Percentiles rank a stretch among this genome's conserved stretches.
phyloP scores from a whole-genome alignment of 2,113 vertebrate genomes.

The Percina caprodes region DNA sequence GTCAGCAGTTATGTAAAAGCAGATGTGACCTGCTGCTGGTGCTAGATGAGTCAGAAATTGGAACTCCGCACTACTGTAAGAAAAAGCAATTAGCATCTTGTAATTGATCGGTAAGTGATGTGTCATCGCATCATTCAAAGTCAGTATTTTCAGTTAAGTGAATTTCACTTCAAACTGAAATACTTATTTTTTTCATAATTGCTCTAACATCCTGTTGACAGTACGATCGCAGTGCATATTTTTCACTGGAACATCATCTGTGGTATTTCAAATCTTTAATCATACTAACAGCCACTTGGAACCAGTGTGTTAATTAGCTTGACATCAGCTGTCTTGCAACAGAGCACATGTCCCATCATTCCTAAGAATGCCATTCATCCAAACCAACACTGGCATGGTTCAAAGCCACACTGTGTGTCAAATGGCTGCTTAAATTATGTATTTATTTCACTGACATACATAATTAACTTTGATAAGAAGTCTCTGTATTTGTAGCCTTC shows the following conservation, averaged over 20 bases:
- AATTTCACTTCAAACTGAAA: not conserved
- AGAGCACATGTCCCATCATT: not conserved
- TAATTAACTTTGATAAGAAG: not conserved
- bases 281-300: constrained; percentile 3
- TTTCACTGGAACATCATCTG: not conserved
- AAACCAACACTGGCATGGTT: not conserved
- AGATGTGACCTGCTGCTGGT: constrained; percentile 38
- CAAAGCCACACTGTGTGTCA: constrained; percentile 18
- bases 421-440: not conserved
- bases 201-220: constrained; percentile 16
- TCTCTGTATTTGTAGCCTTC: not conserved
- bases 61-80: not conserved
- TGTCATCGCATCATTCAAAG: not conserved
- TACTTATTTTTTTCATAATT: not conserved
- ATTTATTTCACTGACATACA: not conserved
- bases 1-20: constrained; percentile 43
- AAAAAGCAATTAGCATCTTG: not conserved
- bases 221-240: not conserved
- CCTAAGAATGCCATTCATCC: constrained; percentile 10
- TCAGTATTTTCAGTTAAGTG: not conserved
- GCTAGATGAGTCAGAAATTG: constrained; percentile 15
- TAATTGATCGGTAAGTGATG: not conserved
- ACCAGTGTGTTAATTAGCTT: constrained; percentile 19
- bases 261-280: constrained; percentile 6
- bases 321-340: not conserved